Base-by-base conservation (phyloP, 2,888 invertebrate species). In the Patella ulyssiponensis region DNA sequence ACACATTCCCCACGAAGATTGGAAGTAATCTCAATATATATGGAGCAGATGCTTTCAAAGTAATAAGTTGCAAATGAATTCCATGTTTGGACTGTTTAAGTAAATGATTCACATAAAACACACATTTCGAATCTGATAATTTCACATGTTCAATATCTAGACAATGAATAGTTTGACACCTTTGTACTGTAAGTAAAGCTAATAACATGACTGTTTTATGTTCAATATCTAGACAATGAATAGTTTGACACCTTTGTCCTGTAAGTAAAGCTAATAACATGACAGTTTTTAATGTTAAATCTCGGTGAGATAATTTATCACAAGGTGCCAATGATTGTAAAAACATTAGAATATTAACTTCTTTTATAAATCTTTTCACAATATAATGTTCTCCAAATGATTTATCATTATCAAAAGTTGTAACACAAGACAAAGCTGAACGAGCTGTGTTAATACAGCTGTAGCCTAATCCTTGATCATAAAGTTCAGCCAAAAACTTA, bases 281-380 rank as follows among this genome's bases (percentile, higher is more conserved):
- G 27, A 27, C 27, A 27, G 27, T 27, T 27, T 27, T 27, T 27
- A 27, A 27, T 27, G 2, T 27, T 27, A 27, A 27, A 27, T 27
- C 27, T 27, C 27, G 1, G 27, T 27, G 27, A 33, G 14, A 75
- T 75, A 80, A 27, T 27, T 27, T 27, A 27, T 27, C 27, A n/a
- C n/a, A n/a, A 27, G 27, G 27, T 27, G 2, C 27, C 27, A 27
- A 27, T 27, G 27, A 27, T 27, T 27, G 27, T 27, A 27, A 27
- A 27, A 27, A 27, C 27, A 27, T 27, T 27, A 27, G 27, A 27
- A 1, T 27, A 27, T 27, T 27, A 52, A 80, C 64, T 2, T 80
- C 83, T 78, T 78, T 81, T 78, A 83, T 76, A 56, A 83, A 83
- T 44, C 77, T 71, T 33, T 71, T 76, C 15, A 83, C 69, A 53